Evolutionary conservation across 2,888 invertebrate species (phyloP), one percentile per base, ranked within the genome.

Genomic region (Lasioglossum zephyrum): DNA sequence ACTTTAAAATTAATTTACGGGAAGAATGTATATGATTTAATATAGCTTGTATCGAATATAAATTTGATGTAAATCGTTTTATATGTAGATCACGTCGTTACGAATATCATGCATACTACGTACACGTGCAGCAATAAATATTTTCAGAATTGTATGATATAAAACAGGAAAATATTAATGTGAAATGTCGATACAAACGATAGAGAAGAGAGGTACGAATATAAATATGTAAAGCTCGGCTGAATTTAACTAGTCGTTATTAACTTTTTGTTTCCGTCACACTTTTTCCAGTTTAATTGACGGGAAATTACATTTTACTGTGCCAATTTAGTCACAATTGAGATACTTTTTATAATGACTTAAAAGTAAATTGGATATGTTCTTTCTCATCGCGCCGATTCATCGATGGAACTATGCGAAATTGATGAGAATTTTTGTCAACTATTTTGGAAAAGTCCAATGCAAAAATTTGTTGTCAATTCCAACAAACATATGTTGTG

Each of bases 171-270:
- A 57, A 63, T 63, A 63, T 63, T 63, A 63, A 63, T 63, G 63
- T 18, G 63, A 63, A 63, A 63, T 63, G 63, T 63, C 63, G 31
- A 63, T 63, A 63, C 31, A 31, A n/a, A 36, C 49, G 60, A 57
- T 49, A 57, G 36, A 60, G 73, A 16, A 53, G 49, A 36, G 49
- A 53, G 70, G 69, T 70, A 26, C 26, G 18, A 26, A 41, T 13
- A 76, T 72, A 31, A 75, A 63, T 73, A 39, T 76, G 72, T 49
- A 39, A 82, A 82, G 44, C 60, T 31, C 63, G 63, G 18, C 63
- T 63, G 63, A 63, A 63, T 63, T 63, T 63, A 63, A 63, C 31
- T 63, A 63, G 63, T 18, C 63, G 63, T 63, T 63, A 63, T 63
- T 63, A 63, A 36, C 31, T 63, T 63, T 63, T 63, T 63, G 31